These are phyloP conservation scores for Hemitrygon akajei DNA, from an alignment of 2,797 vertebrate genomes.

Conservation along the genomic window DNA sequence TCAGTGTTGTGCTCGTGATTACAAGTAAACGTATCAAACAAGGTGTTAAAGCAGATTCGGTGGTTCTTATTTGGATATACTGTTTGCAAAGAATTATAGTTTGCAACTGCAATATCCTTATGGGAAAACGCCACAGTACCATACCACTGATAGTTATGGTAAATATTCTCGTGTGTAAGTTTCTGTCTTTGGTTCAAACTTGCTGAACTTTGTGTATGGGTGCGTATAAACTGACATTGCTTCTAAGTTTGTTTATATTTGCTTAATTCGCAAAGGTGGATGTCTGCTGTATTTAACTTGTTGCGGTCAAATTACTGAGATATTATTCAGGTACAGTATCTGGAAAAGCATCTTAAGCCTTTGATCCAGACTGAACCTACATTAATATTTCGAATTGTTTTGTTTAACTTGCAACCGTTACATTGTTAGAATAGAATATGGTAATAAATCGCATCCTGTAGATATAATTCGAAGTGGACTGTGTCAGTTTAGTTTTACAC, in stretches of 20 bases:
- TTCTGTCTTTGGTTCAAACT: background rate
- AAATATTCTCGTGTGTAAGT: too few species aligned
- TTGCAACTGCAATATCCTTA: background rate
- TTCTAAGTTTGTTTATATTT: background rate
- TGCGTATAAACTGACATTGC: background rate
- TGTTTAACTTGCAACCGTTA: background rate
- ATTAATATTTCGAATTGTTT: background rate
- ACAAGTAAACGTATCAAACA: background rate
- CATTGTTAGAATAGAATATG: background rate
- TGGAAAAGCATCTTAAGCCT: background rate
- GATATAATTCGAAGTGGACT: background rate
- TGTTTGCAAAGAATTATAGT: too few species aligned
- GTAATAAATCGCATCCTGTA: too few species aligned
- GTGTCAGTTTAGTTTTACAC: background rate
- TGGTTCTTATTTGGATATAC: background rate
- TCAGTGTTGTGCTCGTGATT: background rate
- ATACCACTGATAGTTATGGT: too few species aligned
- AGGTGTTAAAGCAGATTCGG: background rate
- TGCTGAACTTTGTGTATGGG: background rate
- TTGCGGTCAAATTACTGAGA: background rate
- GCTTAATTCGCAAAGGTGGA: background rate
- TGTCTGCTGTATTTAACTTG: background rate
- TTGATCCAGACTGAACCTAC: background rate
- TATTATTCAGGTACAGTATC: too few species aligned
- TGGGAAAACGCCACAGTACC: background rate